Evolutionary conservation across 2,797 vertebrate genomes (phyloP), one percentile per base, ranked within the genome.

Genomic region (Micromesistius poutassou): DNA sequence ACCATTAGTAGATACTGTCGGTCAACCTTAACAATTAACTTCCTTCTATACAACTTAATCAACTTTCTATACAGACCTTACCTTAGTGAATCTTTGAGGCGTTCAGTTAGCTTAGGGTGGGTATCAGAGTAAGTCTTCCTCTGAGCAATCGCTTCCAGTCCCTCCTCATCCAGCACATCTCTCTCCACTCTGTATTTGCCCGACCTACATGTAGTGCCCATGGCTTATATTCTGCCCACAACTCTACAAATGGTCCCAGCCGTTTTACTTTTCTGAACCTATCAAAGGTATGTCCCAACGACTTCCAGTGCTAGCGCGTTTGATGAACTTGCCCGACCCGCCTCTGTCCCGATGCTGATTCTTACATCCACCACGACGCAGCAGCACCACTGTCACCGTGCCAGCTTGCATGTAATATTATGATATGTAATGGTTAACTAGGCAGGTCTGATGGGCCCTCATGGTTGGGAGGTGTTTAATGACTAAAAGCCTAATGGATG

Each of bases 131-230:
- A 78, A 0, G 84, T 31, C 85, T 91, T 91, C 88, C 94, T 92
- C 62, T 86, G 93, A 0, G 95, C 93, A 73, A 96, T 74, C 50
- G 93, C 91, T 82, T 97, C 96, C 81, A 98, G 90, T 36, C 91
- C 93, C 62, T 95, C 89, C 89, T 97, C 96, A 70, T 94, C 95
- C 81, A 99, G 84, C 50, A 95, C 89, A 0, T 93, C 87, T 76
- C 94, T 91, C 75, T 96, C 91, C 46, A 96, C 89, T 0, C 0
- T 87, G 81, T 94, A 95, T 9, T 76, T 92, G 30, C 80, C 81
- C 76, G 74, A 36, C 80, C 73, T 87, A 72, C 12, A 4, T 31
- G 75, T 78, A 9, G 87, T 77, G 2, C 87, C 87, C 93, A 94
- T 94, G 77, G 74, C 31, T 42, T 55, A 2, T 19, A 30, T 9